These are phyloP conservation scores for Mionectes macconnelli DNA, from an alignment of 2,113 vertebrate species.

Conservation along the genomic window DNA sequence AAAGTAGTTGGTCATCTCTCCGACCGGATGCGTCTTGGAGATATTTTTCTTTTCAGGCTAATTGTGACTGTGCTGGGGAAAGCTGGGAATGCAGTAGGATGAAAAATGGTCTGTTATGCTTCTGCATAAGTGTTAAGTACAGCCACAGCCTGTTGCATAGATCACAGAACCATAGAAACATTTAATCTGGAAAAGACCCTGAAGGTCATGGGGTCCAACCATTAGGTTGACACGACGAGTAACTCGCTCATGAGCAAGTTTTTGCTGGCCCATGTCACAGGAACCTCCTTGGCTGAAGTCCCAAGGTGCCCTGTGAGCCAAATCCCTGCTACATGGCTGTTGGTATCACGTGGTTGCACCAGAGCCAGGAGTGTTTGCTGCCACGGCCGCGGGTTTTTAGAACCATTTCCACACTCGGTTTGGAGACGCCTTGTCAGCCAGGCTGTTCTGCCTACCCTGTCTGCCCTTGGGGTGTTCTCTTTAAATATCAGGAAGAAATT, in stretches of 20 bases:
- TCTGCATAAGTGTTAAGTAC: neutral
- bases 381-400: fast-evolving
- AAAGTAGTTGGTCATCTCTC: neutral
- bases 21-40: neutral
- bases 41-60: slow-evolving; percentile 19
- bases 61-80: slow-evolving; percentile 2
- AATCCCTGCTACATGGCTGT: neutral
- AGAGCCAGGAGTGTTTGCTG: neutral
- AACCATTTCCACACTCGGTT: neutral
- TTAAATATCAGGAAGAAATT: neutral
- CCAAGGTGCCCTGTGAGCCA: neutral
- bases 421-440: neutral
- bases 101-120: neutral
- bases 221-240: fast-evolving
- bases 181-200: neutral
- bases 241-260: neutral
- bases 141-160: neutral
- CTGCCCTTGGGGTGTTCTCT: neutral
- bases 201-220: neutral
- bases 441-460: neutral
- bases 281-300: neutral
- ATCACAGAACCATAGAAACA: neutral
- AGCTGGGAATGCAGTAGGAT: neutral
- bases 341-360: fast-evolving
- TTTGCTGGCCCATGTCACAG: neutral